A percentile compares a stretch with the other conserved stretches of the same genome.
phyloP scores from a whole-genome alignment of 2,888 invertebrate genomes.

The Plagodis pulveraria region DNA sequence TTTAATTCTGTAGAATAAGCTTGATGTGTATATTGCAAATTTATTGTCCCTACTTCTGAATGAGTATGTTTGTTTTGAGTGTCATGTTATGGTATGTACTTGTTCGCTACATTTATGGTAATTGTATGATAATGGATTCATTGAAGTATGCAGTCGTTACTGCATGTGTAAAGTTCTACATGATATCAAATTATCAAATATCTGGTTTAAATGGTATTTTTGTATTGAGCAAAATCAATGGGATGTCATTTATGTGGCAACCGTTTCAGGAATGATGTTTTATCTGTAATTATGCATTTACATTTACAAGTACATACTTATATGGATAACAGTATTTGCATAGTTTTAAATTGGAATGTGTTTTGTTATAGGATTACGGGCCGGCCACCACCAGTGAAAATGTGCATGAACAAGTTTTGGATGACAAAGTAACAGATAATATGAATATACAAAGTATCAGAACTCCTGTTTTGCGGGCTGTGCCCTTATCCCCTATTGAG shows the following conservation, averaged over 20 bases:
- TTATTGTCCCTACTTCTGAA: conserved; percentile 31
- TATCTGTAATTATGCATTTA: conserved; percentile 11
- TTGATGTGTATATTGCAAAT: conserved; percentile 4
- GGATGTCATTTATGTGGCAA: too few relatives aligned
- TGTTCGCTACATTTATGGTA: conserved; percentile 40
- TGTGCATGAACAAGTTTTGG: conserved; percentile 76
- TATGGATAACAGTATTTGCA: not conserved
- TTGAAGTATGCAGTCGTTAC: conserved; percentile 5
- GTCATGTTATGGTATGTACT: conserved; percentile 30
- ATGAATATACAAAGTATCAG: conserved; percentile 78
- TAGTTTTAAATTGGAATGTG: conserved; percentile 28
- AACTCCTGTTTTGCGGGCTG: conserved; percentile 75
- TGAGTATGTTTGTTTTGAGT: conserved; percentile 55
- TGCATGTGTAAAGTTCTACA: too few relatives aligned
- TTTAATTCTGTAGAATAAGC: conserved; percentile 23
- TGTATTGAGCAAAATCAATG: not conserved
- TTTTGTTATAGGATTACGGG: conserved; percentile 81
- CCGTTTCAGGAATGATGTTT: not conserved
- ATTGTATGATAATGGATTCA: conserved; percentile 54
- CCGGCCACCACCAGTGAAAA: conserved; percentile 83
- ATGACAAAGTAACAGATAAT: conserved; percentile 76
- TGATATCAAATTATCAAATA: too few relatives aligned
- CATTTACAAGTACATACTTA: conserved; percentile 14
- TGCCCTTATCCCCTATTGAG: conserved; percentile 67
- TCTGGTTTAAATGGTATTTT: not conserved